Base-by-base conservation (phyloP, 2,113 vertebrate genomes). In the Odontesthes bonariensis region DNA sequence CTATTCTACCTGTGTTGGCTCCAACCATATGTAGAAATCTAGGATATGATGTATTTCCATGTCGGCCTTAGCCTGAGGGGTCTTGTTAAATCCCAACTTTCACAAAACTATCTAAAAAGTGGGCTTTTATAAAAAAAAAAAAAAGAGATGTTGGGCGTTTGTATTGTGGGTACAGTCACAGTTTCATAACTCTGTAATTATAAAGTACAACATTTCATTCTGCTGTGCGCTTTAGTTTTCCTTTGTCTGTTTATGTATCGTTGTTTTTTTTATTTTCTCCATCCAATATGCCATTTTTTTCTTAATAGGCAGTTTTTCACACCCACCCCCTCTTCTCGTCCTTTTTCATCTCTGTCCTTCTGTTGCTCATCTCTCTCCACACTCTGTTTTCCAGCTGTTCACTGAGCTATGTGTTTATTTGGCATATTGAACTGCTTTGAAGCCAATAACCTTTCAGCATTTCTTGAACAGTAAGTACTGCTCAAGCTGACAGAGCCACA, bases 401-500 rank as follows among this genome's bases (percentile, higher is more conserved):
- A 84, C 65, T 79, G 77, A 82, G 75, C 81, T 73, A 55, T 87
- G 83, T 85, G 79, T 73, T 91, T 76, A 87, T 89, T 76, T 88
- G 89, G 88, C 88, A 91, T 89, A 87, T 89, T 83, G 77, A 89
- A 87, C 77, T 69, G 73, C 81, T 89, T 88, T 88, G 86, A 88
- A 87, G 86, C 75, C 86, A 66, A 77, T 87, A 89, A 85, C 89
- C 89, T 88, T 86, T 86, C 56, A 71, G 69, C 61, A 32, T 77
- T 71, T 69, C 73, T 73, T 73, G 53, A 62, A 83, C 69, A 73
- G 49, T 76, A 62, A 72, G 60, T 69, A 35, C 70, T 53, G 33
- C 60, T 77, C 70, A 64, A 53, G 56, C 77, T 72, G 10, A 59
- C 61, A 19, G 14, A 59, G 16, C 22, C 42, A 52, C 23, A 64